Base-by-base conservation (phyloP, 2,113 vertebrate species). In the Elaphurus davidianus region DNA sequence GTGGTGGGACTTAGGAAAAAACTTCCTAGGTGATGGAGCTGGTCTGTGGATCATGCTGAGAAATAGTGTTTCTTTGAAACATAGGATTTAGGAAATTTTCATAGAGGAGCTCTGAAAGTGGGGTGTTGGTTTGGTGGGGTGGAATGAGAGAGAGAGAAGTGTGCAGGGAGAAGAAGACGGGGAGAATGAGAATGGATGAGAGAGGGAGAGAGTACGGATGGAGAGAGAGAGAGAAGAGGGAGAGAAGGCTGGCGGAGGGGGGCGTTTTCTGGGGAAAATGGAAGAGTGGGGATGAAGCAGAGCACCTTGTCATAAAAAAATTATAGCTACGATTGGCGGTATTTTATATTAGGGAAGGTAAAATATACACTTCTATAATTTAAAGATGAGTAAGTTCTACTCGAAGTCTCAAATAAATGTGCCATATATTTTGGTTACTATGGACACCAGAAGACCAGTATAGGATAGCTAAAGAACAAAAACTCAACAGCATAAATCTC, bases 61-160 rank as follows among this genome's bases (percentile, higher is more conserved):
- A 91, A 83, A 81, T 60, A 17, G 47, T 43, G 33, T 94, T 76
- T 54, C 28, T 85, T 71, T 92, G 55, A 94, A 97, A 30, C 40
- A 33, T 30, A 93, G 27, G 71, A 33, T 94, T 89, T 92, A 67
- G 76, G 52, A 89, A 59, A 17, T 84, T 30, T 81, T 87, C 23
- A 36, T 11, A 74, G 74, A 95, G 33, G 90, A 89, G 52, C 43
- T 90, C 7, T 87, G 79, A 96, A 92, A 88, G 40, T 60, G 12
- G 7, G 5, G 3, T 94, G 4, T 30, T 84, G 33, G 28, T 71
- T 43, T 87, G 45, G 19, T 79, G 57, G 60, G 12, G 25, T 21
- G 30, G 21, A 12, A 27, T 23, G 45, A 33, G 47, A 13, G 19
- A 40, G 36, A 1, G 8, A 7, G 91, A 13, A 47, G 28, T 7